Percentiles rank a stretch among this genome's conserved stretches.
Conservation (phyloP, 2,888 invertebrate genomes). For the Anodontia alba region DNA sequence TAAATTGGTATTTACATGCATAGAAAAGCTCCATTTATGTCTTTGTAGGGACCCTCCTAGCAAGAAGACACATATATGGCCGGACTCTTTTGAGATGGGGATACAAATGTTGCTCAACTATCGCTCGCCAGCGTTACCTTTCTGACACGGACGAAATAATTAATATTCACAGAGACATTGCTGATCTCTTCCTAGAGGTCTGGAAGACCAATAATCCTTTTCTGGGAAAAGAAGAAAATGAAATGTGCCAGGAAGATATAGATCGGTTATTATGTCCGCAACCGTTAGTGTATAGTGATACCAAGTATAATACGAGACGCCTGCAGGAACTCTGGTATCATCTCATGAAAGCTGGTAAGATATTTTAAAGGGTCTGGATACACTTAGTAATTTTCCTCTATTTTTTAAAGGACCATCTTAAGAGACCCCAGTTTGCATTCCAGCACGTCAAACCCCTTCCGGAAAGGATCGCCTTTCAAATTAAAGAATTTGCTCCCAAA, state of each 20-base stretch:
- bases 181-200: conserved; percentile 73
- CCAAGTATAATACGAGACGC: conserved; percentile 82
- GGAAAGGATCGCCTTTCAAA: no score
- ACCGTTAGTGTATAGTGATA: conserved; percentile 81
- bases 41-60: conserved; percentile 57
- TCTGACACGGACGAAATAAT: conserved; percentile 57
- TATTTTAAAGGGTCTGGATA: neutral
- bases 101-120: conserved; percentile 57
- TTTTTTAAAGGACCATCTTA: neutral
- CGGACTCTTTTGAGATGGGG: conserved; percentile 68
- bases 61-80: conserved; percentile 47
- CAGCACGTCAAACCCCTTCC: no score
- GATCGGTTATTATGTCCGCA: conserved; percentile 72
- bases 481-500: no score
- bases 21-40: no score
- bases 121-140: conserved; percentile 66
- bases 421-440: neutral
- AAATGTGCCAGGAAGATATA: conserved; percentile 49
- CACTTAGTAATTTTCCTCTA: neutral
- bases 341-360: conserved; percentile 82
- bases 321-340: conserved; percentile 85
- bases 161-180: conserved; percentile 69
- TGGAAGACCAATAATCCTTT: conserved; percentile 72
- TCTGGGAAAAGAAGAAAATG: conserved; percentile 40
- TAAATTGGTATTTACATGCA: no score